Evolutionary conservation across 2,888 invertebrate genomes (phyloP), one percentile per base, ranked within the genome.

Genomic region (Melieria crassipennis): DNA sequence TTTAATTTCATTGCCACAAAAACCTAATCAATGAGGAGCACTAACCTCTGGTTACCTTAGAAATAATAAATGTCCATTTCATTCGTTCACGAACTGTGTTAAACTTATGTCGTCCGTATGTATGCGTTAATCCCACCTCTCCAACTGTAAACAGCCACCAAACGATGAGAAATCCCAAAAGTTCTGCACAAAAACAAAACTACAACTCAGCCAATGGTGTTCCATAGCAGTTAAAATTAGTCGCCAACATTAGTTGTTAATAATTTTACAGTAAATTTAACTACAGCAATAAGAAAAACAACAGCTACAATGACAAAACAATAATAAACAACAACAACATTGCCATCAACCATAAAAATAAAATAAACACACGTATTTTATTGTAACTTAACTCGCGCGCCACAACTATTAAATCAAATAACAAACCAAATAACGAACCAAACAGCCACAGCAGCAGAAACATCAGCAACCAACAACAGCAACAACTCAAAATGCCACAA

Each of bases 201-300:
- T 52, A 63, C 30, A 48, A 30, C 4, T 5, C 7, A 30, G 30
- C 30, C 30, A 45, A 50, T 50, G 64, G 30, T 52, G 42, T 64
- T 50, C 52, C 43, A 52, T 13, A n/a, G 64, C 50, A 64, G 43
- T 64, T 64, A 43, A 64, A 50, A 64, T 64, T 64, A 64, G 50
- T 64, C 42, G 52, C n/a, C 64, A 11, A 43, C 64, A 64, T 42
- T 64, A 50, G 50, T 64, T 64, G 64, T 64, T 64, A 64, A 52
- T 52, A 62, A 64, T 64, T 64, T 52, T 52, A n/a, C 50, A 50
- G 10, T 50, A 52, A 64, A 64, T n/a, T 6, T 43, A 6, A 64
- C 50, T 47, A 16, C 52, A 16, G 7, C 11, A 42, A 4, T 6
- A 64, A 13, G 43, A 64, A 4, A 2, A 52, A 64, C 13, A 64